Conservation (phyloP, 2,888 invertebrate genomes). For the Drosophila longiperda region DNA sequence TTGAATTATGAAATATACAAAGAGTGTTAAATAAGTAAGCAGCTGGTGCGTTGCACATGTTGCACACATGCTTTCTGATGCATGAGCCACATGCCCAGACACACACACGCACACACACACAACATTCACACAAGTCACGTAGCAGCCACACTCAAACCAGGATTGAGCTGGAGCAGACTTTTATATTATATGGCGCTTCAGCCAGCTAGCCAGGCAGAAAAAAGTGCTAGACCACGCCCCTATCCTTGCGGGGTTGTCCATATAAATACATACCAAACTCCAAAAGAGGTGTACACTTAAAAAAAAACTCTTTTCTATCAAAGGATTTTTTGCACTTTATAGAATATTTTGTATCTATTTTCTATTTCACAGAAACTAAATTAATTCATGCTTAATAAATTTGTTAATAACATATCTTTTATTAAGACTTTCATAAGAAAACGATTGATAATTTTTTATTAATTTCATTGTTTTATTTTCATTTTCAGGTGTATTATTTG, state of each 20-base stretch:
- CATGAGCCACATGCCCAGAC: constrained; percentile 33
- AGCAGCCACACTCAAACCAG: constrained; percentile 14
- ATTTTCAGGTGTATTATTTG: background rate
- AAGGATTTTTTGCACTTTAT: background rate
- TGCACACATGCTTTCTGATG: constrained; percentile 27
- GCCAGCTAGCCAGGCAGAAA: constrained; percentile 22
- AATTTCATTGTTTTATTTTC: background rate
- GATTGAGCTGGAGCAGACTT: constrained; percentile 39
- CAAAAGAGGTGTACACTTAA: background rate
- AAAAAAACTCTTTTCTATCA: background rate
- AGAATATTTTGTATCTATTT: background rate
- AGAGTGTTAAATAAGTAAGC: constrained; percentile 76
- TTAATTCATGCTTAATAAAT: background rate
- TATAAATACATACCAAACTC: background rate
- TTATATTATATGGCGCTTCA: constrained; percentile 50
- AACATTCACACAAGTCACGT: constrained; percentile 64
- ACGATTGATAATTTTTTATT: background rate
- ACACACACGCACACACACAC: constrained; percentile 15
- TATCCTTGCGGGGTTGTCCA: background rate
- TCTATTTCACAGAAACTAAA: background rate
- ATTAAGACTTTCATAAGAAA: background rate
- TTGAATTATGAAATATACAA: constrained; percentile 74
- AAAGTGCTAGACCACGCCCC: constrained; percentile 7
- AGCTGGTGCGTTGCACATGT: constrained; percentile 62
- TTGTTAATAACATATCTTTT: background rate